Base-by-base conservation (phyloP, 2,888 invertebrate species). In the Microctonus aethiopoides region DNA sequence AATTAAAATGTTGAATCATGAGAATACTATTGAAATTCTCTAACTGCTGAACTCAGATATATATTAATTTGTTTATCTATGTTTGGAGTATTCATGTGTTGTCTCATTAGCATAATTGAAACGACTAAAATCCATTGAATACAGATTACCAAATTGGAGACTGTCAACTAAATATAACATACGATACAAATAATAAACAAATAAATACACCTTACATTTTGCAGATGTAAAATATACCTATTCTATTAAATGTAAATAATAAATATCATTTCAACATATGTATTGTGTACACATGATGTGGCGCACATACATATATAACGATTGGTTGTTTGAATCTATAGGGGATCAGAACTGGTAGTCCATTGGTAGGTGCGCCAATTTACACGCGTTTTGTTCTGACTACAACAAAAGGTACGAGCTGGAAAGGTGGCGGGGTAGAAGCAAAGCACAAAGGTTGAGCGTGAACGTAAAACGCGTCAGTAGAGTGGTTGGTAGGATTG, bases 381-480 rank as follows among this genome's bases (percentile, higher is more conserved):
- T 83, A 83, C 82, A 82, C 80, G 79, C 80, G 81, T 83, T 83
- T 83, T 82, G 81, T 83, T 83, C 80, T 78, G 77, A 74, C 77
- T 75, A 71, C 74, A 79, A 83, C 82, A 83, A 83, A 82, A 82
- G 80, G 80, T 78, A 7, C 16, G 16, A 46, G 77, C 79, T 80
- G 76, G 77, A 77, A 78, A 81, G 78, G 77, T 78, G 78, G 75
- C 63, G 61, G 71, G 68, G 56, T 41, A 46, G 68, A 61, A 72
- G 71, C 66, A 68, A 71, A 59, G 72, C 63, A 75, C 76, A 70
- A 73, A 77, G 74, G 77, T 71, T 72, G 74, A 73, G 74, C 72
- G 74, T 72, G 74, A 70, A 73, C 64, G 71, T 64, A 72, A 71
- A 68, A 71, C 72, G 54, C 59, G 68, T 64, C 46, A 46, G 46